phyloP scores from a whole-genome alignment of 1,140 invertebrate species.

The Grapholita molesta region DNA sequence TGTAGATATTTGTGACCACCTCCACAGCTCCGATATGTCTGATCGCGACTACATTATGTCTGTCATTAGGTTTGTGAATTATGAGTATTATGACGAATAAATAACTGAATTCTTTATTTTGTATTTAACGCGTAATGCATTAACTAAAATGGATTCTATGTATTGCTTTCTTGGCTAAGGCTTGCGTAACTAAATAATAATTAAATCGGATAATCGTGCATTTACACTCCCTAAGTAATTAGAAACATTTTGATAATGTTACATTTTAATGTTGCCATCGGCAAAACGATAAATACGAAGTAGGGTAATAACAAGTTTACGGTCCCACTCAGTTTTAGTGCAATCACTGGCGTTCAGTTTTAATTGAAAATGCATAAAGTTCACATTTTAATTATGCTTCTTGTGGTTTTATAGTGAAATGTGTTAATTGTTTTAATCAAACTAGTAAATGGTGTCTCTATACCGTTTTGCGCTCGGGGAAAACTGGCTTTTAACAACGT shows the following conservation, averaged over 20 bases:
- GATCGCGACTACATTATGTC: too few species aligned
- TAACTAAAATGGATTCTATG: too few species aligned
- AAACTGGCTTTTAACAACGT: too few species aligned
- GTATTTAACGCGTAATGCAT: too few species aligned
- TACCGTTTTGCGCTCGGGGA: too few species aligned
- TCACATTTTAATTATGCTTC: background rate
- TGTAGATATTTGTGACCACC: too few species aligned
- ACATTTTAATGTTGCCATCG: background rate
- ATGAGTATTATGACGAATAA: too few species aligned
- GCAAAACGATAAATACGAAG: background rate
- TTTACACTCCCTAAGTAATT: background rate
- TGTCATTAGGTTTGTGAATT: too few species aligned
- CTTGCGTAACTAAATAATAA: too few species aligned
- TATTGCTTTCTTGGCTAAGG: too few species aligned
- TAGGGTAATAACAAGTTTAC: background rate
- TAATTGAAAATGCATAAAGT: background rate
- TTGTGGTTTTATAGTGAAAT: background rate
- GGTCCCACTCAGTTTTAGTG: background rate
- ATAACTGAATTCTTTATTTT: too few species aligned
- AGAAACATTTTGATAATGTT: background rate
- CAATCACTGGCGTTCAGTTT: background rate
- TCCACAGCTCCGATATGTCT: too few species aligned
- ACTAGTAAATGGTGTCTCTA: background rate
- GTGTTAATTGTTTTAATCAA: background rate
- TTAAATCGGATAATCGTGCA: background rate